Evolutionary conservation across 2,113 vertebrate species (phyloP).

Genomic region (Anseranas semipalmata): DNA sequence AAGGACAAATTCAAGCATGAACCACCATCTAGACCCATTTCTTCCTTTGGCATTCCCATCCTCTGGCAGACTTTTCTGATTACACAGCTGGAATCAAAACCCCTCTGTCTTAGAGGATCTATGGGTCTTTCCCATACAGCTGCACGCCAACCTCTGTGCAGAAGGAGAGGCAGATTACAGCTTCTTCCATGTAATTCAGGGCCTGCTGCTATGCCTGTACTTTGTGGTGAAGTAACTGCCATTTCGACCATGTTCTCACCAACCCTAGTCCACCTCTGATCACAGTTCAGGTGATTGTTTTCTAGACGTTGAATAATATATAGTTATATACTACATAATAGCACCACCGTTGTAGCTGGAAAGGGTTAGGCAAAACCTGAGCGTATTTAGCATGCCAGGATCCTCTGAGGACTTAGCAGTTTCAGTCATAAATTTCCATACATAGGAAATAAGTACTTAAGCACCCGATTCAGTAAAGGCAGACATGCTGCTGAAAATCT

Average conservation of each 20-base stretch:
- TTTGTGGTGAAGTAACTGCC: not conserved
- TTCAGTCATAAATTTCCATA: not conserved
- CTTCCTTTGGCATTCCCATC: not conserved
- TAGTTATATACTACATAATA: not conserved
- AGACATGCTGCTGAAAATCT: not conserved
- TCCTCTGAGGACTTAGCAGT: not conserved
- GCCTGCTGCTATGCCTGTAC: not conserved
- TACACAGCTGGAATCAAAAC: not conserved
- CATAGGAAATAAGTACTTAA: not conserved
- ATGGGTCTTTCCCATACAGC: not conserved
- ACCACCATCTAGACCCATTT: not conserved
- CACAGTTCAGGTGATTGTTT: not conserved
- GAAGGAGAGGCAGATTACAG: not conserved
- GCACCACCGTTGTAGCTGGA: not conserved
- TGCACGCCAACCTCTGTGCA: accelerated
- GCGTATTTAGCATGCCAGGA: not conserved
- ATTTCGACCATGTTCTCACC: not conserved
- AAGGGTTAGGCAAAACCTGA: not conserved
- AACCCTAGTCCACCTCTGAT: not conserved
- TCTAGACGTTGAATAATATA: accelerated
- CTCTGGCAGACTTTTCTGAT: not conserved
- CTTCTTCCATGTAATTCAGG: not conserved
- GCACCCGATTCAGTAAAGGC: not conserved
- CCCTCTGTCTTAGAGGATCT: not conserved
- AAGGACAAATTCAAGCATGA: not conserved